Evolutionary conservation across 35 echinoderm and acorn worm species (phyloP).

Genomic region (Ophiothrix spiculata): DNA sequence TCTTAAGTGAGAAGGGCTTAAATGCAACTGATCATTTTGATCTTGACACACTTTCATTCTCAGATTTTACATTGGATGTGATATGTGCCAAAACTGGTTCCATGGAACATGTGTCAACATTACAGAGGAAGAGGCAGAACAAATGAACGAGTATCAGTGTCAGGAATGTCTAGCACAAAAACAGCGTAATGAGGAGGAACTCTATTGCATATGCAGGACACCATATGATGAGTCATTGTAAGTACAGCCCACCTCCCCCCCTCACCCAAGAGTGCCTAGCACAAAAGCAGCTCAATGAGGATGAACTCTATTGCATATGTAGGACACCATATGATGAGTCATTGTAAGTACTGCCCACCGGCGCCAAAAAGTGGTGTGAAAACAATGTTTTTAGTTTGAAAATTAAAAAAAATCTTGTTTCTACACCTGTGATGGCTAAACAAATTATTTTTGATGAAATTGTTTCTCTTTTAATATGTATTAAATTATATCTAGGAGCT

Average conservation of each 20-base stretch:
- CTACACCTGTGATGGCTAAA: too few species aligned
- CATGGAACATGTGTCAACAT: constrained; percentile 88
- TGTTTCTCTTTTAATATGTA: too few species aligned
- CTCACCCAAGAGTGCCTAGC: constrained; percentile 56
- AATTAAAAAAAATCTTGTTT: too few species aligned
- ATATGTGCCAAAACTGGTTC: constrained; percentile 98
- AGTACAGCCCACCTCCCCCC: too few species aligned
- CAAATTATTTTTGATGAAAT: too few species aligned
- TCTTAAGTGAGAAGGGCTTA: too few species aligned
- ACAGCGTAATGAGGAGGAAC: constrained; percentile 84
- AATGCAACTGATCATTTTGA: too few species aligned
- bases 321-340: constrained; percentile 91
- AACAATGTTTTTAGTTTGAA: too few species aligned
- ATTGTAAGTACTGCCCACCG: constrained; percentile 82
- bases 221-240: constrained; percentile 96
- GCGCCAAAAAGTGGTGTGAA: too few species aligned
- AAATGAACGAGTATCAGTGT: constrained; percentile 85
- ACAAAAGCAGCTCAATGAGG: constrained; percentile 78
- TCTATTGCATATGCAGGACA: constrained; percentile 92
- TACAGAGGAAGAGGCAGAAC: constrained; percentile 64
- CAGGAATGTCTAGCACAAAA: constrained; percentile 61
- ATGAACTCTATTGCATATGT: constrained; percentile 97
- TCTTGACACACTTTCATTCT: too few species aligned
- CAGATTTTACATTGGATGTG: constrained; percentile 98
- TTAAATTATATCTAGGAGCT: too few species aligned